Evolutionary conservation across 2,797 vertebrate genomes (phyloP).

Genomic region (Tauraco hartlaubi): DNA sequence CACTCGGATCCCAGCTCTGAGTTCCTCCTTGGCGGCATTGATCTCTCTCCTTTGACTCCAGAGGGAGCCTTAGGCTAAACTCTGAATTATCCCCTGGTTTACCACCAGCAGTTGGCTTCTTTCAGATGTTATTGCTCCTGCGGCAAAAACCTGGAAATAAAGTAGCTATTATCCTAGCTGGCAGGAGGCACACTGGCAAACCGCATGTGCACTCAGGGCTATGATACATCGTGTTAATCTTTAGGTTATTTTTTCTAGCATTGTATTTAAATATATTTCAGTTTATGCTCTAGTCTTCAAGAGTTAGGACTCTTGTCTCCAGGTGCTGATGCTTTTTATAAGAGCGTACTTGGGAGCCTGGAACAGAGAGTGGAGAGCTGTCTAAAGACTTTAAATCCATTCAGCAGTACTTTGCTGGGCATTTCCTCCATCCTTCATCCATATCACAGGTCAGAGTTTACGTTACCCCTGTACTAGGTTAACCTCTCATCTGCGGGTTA

Average conservation of each 20-base stretch:
- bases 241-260: neutral
- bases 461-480: neutral
- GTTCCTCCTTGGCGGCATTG: neutral
- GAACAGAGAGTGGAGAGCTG: neutral
- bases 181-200: neutral
- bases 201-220: neutral
- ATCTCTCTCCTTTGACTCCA: conserved; percentile 31
- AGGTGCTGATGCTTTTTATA: neutral
- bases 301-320: neutral
- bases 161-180: neutral
- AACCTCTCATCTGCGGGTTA: neutral
- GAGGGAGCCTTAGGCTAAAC: conserved; percentile 47
- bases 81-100: neutral
- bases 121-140: neutral
- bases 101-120: neutral
- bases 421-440: neutral
- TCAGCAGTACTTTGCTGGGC: neutral
- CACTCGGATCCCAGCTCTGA: neutral
- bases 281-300: neutral
- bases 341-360: neutral
- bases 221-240: neutral
- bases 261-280: neutral
- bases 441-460: neutral
- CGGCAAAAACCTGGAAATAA: neutral
- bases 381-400: neutral